phyloP scores from a whole-genome alignment of 2,113 vertebrate species.

The Caracal caracal region DNA sequence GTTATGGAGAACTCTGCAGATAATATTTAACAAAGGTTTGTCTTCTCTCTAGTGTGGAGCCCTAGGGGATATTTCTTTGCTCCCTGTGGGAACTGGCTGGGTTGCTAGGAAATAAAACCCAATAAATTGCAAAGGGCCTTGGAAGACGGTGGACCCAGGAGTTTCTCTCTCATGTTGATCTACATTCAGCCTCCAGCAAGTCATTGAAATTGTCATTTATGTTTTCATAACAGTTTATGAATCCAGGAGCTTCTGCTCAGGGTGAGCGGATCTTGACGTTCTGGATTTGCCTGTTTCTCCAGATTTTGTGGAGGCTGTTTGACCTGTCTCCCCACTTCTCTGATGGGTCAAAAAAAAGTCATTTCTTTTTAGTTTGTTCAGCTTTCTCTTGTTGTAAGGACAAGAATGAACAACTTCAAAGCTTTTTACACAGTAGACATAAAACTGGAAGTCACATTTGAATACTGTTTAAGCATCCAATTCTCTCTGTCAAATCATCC shows the following conservation, averaged over 20 bases:
- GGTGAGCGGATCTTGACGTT: neutral
- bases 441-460: neutral
- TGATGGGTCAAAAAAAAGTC: neutral
- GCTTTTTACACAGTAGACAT: neutral
- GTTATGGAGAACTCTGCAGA: neutral
- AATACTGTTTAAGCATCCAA: neutral
- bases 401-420: neutral
- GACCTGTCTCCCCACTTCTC: neutral
- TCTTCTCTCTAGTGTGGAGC: neutral
- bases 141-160: neutral
- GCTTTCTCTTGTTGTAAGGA: neutral
- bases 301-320: neutral
- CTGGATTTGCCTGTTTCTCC: neutral
- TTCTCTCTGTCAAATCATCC: neutral
- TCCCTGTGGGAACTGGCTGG: neutral
- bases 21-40: neutral
- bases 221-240: neutral
- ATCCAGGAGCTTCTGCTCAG: neutral
- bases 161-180: neutral
- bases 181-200: neutral
- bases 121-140: neutral
- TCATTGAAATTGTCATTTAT: neutral
- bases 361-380: neutral
- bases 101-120: neutral
- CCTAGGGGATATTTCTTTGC: neutral